Evolutionary conservation across 1,140 invertebrate species (phyloP).

Genomic region (Diuraphis noxia): DNA sequence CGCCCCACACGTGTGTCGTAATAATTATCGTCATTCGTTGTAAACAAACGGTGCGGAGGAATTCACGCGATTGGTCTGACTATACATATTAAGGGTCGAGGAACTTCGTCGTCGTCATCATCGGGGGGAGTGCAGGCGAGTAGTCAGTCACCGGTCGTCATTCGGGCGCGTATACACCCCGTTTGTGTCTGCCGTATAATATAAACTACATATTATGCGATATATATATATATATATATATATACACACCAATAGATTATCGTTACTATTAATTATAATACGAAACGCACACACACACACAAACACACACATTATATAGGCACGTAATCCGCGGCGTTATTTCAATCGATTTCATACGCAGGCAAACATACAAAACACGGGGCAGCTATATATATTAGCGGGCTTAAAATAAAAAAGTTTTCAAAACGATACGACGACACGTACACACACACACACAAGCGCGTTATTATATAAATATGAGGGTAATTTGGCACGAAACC

Average conservation of each 20-base stretch:
- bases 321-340: neutral
- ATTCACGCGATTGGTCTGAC: neutral
- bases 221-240: too few relatives aligned
- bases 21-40: conserved; percentile 11
- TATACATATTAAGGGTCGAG: neutral
- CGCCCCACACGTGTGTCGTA: neutral
- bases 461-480: conserved; percentile 24
- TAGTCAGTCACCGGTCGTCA: conserved; percentile 30
- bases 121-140: too few relatives aligned
- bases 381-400: too few relatives aligned
- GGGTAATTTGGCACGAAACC: conserved; percentile 28
- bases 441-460: neutral
- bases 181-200: neutral
- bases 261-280: conserved; percentile 38
- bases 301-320: neutral
- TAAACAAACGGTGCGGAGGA: neutral
- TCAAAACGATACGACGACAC: neutral
- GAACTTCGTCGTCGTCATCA: neutral
- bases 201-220: neutral
- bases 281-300: neutral
- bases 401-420: neutral
- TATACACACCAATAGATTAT: conserved; percentile 1
- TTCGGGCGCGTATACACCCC: neutral
- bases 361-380: neutral
- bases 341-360: conserved; percentile 6